Conservation (phyloP, 2,888 invertebrate species). For the Drosophila anceps region DNA sequence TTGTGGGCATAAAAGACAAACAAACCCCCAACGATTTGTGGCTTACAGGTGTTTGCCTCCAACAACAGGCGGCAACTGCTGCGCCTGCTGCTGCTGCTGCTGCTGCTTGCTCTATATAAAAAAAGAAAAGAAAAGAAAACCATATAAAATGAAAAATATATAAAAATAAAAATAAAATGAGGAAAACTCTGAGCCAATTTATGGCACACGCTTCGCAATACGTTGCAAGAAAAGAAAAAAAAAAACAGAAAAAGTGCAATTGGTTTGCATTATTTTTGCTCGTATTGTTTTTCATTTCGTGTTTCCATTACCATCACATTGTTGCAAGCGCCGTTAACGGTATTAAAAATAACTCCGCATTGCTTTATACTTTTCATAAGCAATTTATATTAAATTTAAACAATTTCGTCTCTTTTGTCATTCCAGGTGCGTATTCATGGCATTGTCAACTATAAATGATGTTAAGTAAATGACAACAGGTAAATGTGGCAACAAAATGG, state of each 20-base stretch:
- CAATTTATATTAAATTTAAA: constrained; percentile 43
- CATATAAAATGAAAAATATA: constrained; percentile 26
- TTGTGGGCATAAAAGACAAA: constrained; percentile 31
- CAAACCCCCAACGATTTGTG: constrained; percentile 72
- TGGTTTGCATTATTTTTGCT: constrained; percentile 25
- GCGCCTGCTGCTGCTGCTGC: too few species aligned
- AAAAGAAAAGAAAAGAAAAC: constrained; percentile 24
- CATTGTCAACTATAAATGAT: constrained; percentile 6
- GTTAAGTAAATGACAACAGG: constrained; percentile 3
- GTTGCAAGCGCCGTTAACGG: constrained; percentile 23
- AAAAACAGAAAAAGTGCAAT: constrained; percentile 22
- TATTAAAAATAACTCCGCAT: constrained; percentile 43
- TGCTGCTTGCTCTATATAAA: constrained; percentile 25
- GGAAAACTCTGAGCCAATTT: constrained; percentile 55
- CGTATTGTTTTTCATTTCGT: constrained; percentile 22
- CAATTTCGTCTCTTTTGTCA: constrained; percentile 43
- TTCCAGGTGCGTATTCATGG: constrained; percentile 70
- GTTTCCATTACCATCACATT: constrained; percentile 7
- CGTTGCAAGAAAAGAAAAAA: constrained; percentile 16
- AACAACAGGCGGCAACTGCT: constrained; percentile 41
- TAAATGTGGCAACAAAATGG: background rate
- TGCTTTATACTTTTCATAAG: constrained; percentile 32
- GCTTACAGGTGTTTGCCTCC: constrained; percentile 77
- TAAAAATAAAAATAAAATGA: constrained; percentile 16
- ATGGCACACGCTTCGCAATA: constrained; percentile 49